Evolutionary conservation across 2,888 invertebrate species (phyloP), one percentile per base, ranked within the genome.

Genomic region (Mesorhabditis spiculigera): DNA sequence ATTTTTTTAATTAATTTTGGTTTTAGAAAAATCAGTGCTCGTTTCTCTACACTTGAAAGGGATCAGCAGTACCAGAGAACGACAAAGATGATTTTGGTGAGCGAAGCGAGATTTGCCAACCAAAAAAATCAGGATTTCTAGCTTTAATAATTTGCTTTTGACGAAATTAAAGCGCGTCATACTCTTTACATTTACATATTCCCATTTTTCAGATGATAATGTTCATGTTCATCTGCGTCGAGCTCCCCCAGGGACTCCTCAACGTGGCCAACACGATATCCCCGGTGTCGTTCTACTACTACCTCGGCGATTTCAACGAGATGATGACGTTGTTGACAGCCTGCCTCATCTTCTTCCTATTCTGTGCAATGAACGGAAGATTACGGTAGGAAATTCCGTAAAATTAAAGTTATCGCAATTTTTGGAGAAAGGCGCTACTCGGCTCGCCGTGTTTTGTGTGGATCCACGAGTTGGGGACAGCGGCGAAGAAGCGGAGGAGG

Each of bases 191-290:
- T n/a, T n/a, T n/a, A n/a, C n/a, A n/a, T n/a, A n/a, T n/a, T n/a
- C n/a, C n/a, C n/a, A n/a, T n/a, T 4, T 79, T 81, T 41, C 74
- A 81, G 81, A 72, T 78, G 4, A 81, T 83, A 44, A 83, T 83
- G 82, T 73, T 80, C 65, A 70, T 83, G 16, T 83, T 83, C 74
- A 82, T 83, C 63, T 68, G 79, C 42, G 82, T 83, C 64, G 83
- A 83, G 66, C 68, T 83, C 45, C 83, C 83, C 0, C 82, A 83
- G 64, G 82, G 80, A 8, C 70, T 83, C 6, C 70, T 83, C 44
- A 79, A 81, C 10, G 78, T 82, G 1, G 66, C 76, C 28, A 76
- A 80, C 5, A 77, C 79, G 4, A 68, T 81, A 10, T 50, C 41
- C 70, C 73, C 6, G 64, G 68, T 6, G 64, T 80, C 45, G 69